Evolutionary conservation across 2,888 invertebrate genomes (phyloP).

Genomic region (Lacanobia oleracea): DNA sequence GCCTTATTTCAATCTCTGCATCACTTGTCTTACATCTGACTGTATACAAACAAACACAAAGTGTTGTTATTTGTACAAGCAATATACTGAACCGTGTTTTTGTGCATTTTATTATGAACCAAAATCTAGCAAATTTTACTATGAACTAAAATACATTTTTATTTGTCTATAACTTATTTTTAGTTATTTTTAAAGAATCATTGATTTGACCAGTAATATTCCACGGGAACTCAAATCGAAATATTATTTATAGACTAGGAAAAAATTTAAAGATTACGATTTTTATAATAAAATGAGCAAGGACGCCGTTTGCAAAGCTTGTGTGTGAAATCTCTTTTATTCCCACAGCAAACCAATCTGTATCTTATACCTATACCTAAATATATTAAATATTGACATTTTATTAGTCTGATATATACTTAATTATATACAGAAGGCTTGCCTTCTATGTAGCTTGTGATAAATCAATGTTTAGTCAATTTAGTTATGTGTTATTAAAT

Average conservation of each 20-base stretch:
- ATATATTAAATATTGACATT: constrained; percentile 44
- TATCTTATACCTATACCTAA: constrained; percentile 17
- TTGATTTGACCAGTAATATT: no score
- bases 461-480: constrained; percentile 67
- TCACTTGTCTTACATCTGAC: no score
- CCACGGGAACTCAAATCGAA: no score
- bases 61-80: constrained; percentile 4
- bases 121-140: background rate
- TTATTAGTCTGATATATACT: constrained; percentile 53
- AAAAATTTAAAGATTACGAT: background rate
- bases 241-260: no score
- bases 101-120: constrained; percentile 5
- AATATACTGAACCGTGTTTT: background rate
- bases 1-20: constrained; percentile 51
- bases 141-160: background rate
- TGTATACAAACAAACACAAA: background rate
- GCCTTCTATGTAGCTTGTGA: constrained; percentile 62
- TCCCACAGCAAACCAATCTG: constrained; percentile 10
- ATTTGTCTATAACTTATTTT: no score
- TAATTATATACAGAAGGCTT: constrained; percentile 44
- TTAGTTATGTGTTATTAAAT: constrained; percentile 58
- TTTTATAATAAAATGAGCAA: constrained; percentile 7
- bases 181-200: no score
- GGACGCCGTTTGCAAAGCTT: constrained; percentile 11
- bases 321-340: constrained; percentile 29